Conservation (phyloP, 2,113 vertebrate species). For the Perca fluviatilis region DNA sequence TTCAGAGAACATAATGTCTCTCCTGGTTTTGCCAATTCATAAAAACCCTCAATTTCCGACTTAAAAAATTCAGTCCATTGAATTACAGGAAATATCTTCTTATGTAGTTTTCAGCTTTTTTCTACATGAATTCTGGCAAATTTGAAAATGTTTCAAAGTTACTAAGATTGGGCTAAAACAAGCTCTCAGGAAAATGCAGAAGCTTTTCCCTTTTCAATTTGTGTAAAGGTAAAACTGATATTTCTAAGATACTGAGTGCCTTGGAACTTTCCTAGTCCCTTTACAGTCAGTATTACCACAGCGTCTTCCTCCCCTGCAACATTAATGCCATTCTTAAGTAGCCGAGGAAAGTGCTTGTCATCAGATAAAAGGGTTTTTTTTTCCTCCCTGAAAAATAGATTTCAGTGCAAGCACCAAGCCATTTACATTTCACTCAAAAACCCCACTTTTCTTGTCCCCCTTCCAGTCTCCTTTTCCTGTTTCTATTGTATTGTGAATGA, state of each 20-base stretch:
- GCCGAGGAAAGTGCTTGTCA: slow-evolving; percentile 65
- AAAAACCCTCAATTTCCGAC: slow-evolving; percentile 35
- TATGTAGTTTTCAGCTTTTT: slow-evolving; percentile 43
- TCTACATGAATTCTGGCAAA: slow-evolving; percentile 41
- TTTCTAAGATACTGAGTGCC: slow-evolving; percentile 60
- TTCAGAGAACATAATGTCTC: slow-evolving; percentile 20
- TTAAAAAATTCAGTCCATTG: slow-evolving; percentile 17
- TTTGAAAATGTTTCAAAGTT: slow-evolving; percentile 61
- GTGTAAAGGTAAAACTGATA: slow-evolving; percentile 59
- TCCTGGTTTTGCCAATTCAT: slow-evolving; percentile 1
- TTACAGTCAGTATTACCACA: slow-evolving; percentile 54
- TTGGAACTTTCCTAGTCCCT: slow-evolving; percentile 44
- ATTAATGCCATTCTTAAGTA: slow-evolving; percentile 74
- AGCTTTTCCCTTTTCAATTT: slow-evolving; percentile 53
- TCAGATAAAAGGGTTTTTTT: slow-evolving; percentile 64
- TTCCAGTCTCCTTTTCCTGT: background rate
- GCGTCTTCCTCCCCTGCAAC: slow-evolving; percentile 59
- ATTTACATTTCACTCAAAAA: slow-evolving; percentile 68
- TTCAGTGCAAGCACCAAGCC: slow-evolving; percentile 44
- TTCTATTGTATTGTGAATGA: slow-evolving; percentile 20
- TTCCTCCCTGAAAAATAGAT: slow-evolving; percentile 65
- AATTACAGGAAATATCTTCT: slow-evolving; percentile 50
- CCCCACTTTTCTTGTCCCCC: slow-evolving; percentile 14
- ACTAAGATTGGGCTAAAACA: slow-evolving; percentile 29
- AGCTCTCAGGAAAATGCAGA: slow-evolving; percentile 5